Percentiles rank a stretch among this genome's conserved stretches.
phyloP scores from a whole-genome alignment of 1,140 invertebrate species.

The Littorina saxatilis region DNA sequence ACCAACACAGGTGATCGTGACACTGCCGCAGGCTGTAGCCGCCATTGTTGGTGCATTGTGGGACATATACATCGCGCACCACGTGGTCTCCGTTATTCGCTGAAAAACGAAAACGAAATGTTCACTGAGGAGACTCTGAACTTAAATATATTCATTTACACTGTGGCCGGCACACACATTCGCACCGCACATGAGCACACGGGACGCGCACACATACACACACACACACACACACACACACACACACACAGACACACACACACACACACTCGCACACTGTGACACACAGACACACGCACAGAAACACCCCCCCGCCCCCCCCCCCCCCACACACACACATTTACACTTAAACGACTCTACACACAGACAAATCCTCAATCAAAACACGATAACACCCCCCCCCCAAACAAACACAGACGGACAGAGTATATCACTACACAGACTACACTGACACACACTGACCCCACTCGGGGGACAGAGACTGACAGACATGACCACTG shows the following conservation, averaged over 20 bases:
- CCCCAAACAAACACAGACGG: no score
- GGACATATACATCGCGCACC: conserved; percentile 19
- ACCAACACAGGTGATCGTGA: conserved; percentile 41
- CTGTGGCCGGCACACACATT: no score
- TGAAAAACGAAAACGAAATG: neutral
- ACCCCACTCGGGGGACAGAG: no score
- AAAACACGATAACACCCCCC: no score
- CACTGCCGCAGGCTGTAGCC: conserved; percentile 42
- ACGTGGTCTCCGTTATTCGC: neutral
- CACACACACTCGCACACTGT: neutral
- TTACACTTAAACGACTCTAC: neutral
- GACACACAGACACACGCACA: conserved; percentile 9
- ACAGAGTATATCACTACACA: neutral
- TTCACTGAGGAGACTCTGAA: no score
- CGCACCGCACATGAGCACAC: neutral
- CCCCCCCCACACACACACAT: no score
- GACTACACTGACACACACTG: neutral
- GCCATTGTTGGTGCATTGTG: conserved; percentile 12
- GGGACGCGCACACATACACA: neutral
- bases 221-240: conserved; percentile 12
- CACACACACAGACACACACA: neutral
- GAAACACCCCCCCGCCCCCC: neutral
- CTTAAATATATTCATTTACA: no score
- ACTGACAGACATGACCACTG: neutral
- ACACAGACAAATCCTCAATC: no score